Evolutionary conservation across 2,888 invertebrate species (phyloP).

Genomic region (Gari tellinella): DNA sequence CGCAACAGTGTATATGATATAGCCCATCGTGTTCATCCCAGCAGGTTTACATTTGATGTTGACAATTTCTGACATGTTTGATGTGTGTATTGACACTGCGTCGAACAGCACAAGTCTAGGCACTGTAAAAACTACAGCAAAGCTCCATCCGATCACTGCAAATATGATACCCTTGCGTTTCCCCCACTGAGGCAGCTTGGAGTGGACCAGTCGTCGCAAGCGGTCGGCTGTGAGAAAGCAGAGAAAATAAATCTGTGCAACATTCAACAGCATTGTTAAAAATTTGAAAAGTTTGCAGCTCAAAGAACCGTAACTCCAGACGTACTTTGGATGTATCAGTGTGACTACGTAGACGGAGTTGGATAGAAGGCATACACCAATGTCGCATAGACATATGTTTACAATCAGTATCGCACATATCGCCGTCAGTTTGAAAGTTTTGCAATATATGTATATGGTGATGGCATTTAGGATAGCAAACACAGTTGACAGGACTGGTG

Average conservation of each 20-base stretch:
- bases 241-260: conserved; percentile 47
- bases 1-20: conserved; percentile 2
- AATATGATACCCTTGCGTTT: conserved; percentile 25
- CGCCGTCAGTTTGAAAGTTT: conserved; percentile 29
- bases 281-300: conserved; percentile 48
- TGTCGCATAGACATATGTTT: conserved; percentile 56
- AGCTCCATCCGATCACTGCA: conserved; percentile 15
- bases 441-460: conserved; percentile 30
- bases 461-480: conserved; percentile 32
- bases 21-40: neutral
- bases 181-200: conserved; percentile 27
- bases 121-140: conserved; percentile 9
- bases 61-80: conserved; percentile 1
- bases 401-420: conserved; percentile 35
- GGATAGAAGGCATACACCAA: conserved; percentile 47
- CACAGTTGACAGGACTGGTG: conserved; percentile 30
- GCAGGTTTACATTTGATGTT: conserved; percentile 33
- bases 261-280: conserved; percentile 46
- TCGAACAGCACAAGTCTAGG: conserved; percentile 43
- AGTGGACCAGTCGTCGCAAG: conserved; percentile 28
- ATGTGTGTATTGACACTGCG: conserved; percentile 11
- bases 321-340: conserved; percentile 31
- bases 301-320: conserved; percentile 36
- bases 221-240: conserved; percentile 40
- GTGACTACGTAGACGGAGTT: conserved; percentile 49